Percentiles rank a stretch among this genome's conserved stretches.
Conservation (phyloP, 2,113 vertebrate genomes). For the Jaculus jaculus region DNA sequence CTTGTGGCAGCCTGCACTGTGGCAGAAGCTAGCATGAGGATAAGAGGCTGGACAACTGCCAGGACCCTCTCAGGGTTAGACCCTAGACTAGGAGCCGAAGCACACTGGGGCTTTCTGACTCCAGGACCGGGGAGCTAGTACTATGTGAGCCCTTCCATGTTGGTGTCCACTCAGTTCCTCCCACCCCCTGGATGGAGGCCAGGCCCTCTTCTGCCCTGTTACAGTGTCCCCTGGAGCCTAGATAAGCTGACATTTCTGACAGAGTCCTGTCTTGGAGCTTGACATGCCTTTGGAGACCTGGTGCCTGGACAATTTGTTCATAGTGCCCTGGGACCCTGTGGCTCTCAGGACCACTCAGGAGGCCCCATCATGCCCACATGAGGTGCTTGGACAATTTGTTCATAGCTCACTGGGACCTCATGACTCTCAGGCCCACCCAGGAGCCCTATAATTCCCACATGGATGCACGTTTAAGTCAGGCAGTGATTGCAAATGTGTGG, state of each 20-base stretch:
- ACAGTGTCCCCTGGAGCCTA: neutral
- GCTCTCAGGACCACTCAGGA: neutral
- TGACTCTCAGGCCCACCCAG: neutral
- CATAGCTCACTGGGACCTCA: neutral
- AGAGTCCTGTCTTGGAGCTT: no score
- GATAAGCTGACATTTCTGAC: neutral
- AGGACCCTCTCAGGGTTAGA: neutral
- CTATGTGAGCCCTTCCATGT: neutral
- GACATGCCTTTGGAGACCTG: neutral
- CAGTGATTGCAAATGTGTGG: rapidly evolving
- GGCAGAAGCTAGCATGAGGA: no score
- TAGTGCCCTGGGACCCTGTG: neutral
- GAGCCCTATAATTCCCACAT: neutral
- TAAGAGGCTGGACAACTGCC: neutral
- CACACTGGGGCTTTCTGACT: neutral
- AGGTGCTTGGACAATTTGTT: no score
- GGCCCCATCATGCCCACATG: neutral
- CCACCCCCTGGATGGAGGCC: neutral
- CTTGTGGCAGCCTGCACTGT: neutral
- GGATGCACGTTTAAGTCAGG: neutral
- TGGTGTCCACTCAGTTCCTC: no score
- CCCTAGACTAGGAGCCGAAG: no score
- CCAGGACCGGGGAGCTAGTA: no score
- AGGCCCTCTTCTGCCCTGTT: neutral
- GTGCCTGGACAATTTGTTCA: neutral